Evolutionary conservation across 2,113 vertebrate species (phyloP).

Genomic region (Vimba vimba): DNA sequence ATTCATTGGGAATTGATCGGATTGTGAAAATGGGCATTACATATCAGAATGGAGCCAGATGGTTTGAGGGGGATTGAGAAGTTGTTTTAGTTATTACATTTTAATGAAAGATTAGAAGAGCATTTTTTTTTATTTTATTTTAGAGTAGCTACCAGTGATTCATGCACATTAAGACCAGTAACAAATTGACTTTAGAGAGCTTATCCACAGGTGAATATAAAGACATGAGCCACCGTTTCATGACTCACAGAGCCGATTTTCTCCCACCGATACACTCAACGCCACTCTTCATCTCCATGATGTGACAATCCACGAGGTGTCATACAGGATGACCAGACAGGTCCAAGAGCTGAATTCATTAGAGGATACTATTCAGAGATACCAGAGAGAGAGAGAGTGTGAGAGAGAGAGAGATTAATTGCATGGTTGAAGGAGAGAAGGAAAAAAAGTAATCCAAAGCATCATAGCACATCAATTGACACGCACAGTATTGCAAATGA

Average conservation of each 20-base stretch:
- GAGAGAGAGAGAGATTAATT: constrained; percentile 7
- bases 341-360: constrained; percentile 45
- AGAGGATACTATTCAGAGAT: constrained; percentile 25
- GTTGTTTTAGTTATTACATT: not conserved
- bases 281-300: constrained; percentile 24
- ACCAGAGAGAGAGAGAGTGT: constrained; percentile 11
- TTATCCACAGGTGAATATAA: constrained; percentile 16
- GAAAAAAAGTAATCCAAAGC: constrained; percentile 22
- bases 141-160: not conserved
- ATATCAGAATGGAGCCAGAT: not conserved
- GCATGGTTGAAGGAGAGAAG: constrained; percentile 19
- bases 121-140: not conserved
- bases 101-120: not conserved
- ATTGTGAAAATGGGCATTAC: not conserved
- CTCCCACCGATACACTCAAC: constrained; percentile 23
- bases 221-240: not conserved
- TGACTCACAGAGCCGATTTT: constrained; percentile 24
- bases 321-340: constrained; percentile 35
- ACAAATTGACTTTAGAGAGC: not conserved
- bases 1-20: not conserved
- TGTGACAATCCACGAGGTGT: constrained; percentile 34
- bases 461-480: constrained; percentile 52
- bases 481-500: constrained; percentile 51
- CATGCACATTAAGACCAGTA: not conserved
- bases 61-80: not conserved